Percentiles rank a stretch among this genome's conserved stretches.
These are phyloP conservation scores for Entelurus aequoreus DNA, from an alignment of 2,113 vertebrate genomes.

Conservation along the genomic window DNA sequence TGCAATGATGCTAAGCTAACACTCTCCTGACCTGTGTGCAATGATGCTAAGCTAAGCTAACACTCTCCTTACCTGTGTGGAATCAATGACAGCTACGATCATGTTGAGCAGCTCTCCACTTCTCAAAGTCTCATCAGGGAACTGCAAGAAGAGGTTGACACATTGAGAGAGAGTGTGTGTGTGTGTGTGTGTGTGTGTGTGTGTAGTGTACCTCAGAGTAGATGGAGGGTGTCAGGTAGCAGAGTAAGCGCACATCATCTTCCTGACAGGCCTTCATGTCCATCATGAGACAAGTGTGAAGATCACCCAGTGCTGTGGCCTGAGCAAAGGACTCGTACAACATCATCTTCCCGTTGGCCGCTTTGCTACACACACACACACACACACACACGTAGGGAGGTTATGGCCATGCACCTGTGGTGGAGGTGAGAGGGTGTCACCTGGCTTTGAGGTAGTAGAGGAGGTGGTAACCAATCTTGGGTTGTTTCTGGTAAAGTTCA, in stretches of 20 bases:
- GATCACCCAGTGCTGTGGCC: slow-evolving; percentile 89
- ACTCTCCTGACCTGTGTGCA: too few relatives aligned
- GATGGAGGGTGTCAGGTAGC: slow-evolving; percentile 95
- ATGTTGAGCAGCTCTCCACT: slow-evolving; percentile 96
- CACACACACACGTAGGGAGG: background rate
- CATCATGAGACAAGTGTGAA: slow-evolving; percentile 98
- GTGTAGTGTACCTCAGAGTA: slow-evolving; percentile 49
- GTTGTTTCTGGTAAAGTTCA: slow-evolving; percentile 95
- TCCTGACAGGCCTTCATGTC: slow-evolving; percentile 99
- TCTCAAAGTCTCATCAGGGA: slow-evolving; percentile 90
- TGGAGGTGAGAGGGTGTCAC: slow-evolving; percentile 49
- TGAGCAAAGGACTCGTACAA: slow-evolving; percentile 95
- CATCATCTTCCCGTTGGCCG: slow-evolving; percentile 89
- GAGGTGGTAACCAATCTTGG: slow-evolving; percentile 95
- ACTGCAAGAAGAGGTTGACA: slow-evolving; percentile 62
- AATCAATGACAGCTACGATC: slow-evolving; percentile 96
- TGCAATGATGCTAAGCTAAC: too few relatives aligned
- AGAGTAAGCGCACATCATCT: slow-evolving; percentile 88
- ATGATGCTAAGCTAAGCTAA: background rate
- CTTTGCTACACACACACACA: slow-evolving; percentile 75
- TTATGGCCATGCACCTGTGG: background rate
- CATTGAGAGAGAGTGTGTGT: background rate
- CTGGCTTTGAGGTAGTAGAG: slow-evolving; percentile 94
- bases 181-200: background rate
- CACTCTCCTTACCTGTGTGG: slow-evolving; percentile 66